phyloP scores from a whole-genome alignment of 1,140 invertebrate genomes.

The Microvelia longipes region DNA sequence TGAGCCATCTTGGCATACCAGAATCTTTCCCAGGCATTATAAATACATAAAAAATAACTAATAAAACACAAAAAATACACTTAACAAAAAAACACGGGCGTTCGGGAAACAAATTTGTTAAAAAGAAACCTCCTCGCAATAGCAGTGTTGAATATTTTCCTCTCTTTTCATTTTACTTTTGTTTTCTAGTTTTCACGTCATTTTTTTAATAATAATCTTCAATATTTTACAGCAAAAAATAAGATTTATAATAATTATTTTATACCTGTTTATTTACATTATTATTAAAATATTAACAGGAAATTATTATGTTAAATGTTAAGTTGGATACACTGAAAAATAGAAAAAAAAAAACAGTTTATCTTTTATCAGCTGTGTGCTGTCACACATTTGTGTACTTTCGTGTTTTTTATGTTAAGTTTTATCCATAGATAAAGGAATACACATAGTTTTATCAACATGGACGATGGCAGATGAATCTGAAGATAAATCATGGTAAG shows the following conservation, averaged over 20 bases:
- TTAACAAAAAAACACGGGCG: neutral
- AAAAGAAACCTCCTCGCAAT: no score
- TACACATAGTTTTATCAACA: no score
- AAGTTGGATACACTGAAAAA: neutral
- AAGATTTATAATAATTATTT: neutral
- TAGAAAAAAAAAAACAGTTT: neutral
- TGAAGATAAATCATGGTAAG: slow-evolving; percentile 44
- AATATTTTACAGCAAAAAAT: neutral
- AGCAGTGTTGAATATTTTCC: no score
- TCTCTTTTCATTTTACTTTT: neutral
- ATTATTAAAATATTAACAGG: no score
- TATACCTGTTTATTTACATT: no score
- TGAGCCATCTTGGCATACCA: neutral
- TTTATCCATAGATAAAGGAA: no score
- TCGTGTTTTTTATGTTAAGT: neutral
- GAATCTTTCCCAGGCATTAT: neutral
- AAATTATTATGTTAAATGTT: no score
- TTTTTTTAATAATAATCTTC: neutral
- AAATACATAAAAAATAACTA: neutral
- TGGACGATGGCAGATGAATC: slow-evolving; percentile 37
- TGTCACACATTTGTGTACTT: neutral
- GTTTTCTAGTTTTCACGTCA: neutral
- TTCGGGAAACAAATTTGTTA: no score
- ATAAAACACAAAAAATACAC: neutral
- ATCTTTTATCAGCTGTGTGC: neutral